Evolutionary conservation across 2,797 vertebrate genomes (phyloP).

Genomic region (Pempheris klunzingeri): DNA sequence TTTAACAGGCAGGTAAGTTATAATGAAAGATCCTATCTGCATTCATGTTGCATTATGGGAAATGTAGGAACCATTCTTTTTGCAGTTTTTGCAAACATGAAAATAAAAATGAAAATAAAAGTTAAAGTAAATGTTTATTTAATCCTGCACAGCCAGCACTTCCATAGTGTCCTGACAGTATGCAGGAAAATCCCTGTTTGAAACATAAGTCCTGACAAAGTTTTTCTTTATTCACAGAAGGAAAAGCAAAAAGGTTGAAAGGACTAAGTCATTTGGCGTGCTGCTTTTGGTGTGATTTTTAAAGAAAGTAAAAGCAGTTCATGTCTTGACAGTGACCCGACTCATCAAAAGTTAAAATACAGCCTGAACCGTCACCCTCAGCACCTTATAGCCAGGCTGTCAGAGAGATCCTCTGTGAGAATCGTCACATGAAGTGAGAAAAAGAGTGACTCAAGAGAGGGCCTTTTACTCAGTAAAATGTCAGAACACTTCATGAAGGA

Average conservation of each 20-base stretch:
- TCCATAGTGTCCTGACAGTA: too few relatives aligned
- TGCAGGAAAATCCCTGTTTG: not conserved
- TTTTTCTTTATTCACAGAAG: not conserved
- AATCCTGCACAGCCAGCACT: not conserved
- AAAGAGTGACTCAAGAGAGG: not conserved
- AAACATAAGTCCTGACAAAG: not conserved
- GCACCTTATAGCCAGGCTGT: not conserved
- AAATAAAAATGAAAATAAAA: too few relatives aligned
- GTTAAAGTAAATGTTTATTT: not conserved
- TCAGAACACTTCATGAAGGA: slow-evolving; percentile 13
- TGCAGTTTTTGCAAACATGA: too few relatives aligned
- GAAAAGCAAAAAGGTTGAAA: not conserved
- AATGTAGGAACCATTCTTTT: not conserved
- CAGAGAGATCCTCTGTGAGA: not conserved
- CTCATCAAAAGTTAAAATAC: not conserved
- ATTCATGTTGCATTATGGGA: not conserved
- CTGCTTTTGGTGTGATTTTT: not conserved
- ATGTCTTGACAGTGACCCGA: slow-evolving; percentile 4
- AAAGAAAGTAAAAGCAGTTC: slow-evolving; percentile 2
- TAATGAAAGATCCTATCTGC: not conserved
- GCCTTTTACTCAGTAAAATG: slow-evolving; percentile 14
- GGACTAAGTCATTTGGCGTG: not conserved
- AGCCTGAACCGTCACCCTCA: not conserved
- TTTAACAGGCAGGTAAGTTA: not conserved
- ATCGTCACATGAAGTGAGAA: not conserved